These are phyloP conservation scores for Patella caerulea DNA, from an alignment of 2,888 invertebrate species.

Conservation along the genomic window DNA sequence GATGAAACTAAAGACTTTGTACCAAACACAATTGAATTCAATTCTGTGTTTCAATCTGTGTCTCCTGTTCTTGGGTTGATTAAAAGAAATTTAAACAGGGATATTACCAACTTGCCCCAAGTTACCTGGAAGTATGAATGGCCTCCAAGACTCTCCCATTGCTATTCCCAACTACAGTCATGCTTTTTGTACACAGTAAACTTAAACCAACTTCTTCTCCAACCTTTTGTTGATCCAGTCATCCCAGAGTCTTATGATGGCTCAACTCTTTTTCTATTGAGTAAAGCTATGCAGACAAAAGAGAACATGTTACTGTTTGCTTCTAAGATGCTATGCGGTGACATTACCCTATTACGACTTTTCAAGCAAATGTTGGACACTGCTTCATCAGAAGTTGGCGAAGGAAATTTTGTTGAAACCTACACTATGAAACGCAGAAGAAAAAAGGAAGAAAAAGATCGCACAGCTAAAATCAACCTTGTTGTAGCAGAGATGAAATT, in stretches of 20 bases:
- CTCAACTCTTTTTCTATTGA: background rate
- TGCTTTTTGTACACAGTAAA: constrained; percentile 55
- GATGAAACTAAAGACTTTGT: background rate
- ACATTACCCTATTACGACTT: background rate
- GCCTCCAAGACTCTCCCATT: constrained; percentile 55
- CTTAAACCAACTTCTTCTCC: constrained; percentile 62
- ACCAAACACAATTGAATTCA: background rate
- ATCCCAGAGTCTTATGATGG: constrained; percentile 1
- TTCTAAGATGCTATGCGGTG: background rate
- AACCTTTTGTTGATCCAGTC: constrained; percentile 43
- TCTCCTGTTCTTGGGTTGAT: background rate
- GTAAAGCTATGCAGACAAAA: constrained; percentile 9
- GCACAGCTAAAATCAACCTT: background rate
- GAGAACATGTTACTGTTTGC: background rate
- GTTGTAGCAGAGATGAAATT: background rate
- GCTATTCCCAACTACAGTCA: constrained; percentile 67
- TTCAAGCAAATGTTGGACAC: background rate
- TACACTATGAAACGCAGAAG: background rate
- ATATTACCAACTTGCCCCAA: constrained; percentile 35
- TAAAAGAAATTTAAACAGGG: constrained; percentile 41
- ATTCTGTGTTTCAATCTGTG: background rate
- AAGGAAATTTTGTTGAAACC: background rate
- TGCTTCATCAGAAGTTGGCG: background rate
- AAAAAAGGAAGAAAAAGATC: constrained; percentile 1
- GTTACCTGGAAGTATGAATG: constrained; percentile 44